Conservation (phyloP, 2,888 invertebrate genomes). For the Cerastis rubricosa region DNA sequence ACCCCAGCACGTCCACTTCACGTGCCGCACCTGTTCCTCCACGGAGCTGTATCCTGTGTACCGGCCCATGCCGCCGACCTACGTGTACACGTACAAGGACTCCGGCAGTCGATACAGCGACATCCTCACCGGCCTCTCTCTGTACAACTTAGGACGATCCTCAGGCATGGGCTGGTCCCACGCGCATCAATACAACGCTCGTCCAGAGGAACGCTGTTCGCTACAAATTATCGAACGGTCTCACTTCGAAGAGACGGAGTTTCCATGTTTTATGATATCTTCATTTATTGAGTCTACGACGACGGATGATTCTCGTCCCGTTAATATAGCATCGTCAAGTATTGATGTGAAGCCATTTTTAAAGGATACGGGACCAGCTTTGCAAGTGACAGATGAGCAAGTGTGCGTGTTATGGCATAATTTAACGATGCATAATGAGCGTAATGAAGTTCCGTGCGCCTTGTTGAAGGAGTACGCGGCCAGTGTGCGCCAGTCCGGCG, state of each 20-base stretch:
- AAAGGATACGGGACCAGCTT: conserved; percentile 71
- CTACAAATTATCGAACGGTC: conserved; percentile 81
- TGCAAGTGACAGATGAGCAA: conserved; percentile 78
- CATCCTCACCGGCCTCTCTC: conserved; percentile 82
- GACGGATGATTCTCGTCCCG: conserved; percentile 68
- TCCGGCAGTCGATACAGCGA: conserved; percentile 80
- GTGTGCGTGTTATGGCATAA: conserved; percentile 87
- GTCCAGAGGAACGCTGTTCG: conserved; percentile 80
- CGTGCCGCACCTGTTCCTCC: conserved; percentile 80
- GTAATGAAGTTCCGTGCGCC: conserved; percentile 80
- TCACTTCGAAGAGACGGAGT: conserved; percentile 80
- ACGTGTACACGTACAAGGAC: conserved; percentile 84
- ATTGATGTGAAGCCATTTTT: conserved; percentile 78
- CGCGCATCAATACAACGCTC: conserved; percentile 73
- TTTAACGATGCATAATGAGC: conserved; percentile 75
- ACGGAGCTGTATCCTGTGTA: conserved; percentile 84
- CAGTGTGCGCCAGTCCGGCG: conserved; percentile 81
- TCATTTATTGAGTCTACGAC: conserved; percentile 79
- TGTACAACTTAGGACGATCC: conserved; percentile 86
- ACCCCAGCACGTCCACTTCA: conserved; percentile 80
- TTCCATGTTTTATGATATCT: conserved; percentile 86
- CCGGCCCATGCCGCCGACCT: conserved; percentile 82
- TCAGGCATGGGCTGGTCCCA: conserved; percentile 73
- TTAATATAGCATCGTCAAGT: conserved; percentile 81
- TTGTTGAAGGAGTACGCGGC: conserved; percentile 83